Percentiles rank a stretch among this genome's conserved stretches.
These are phyloP conservation scores for Streptopelia turtur DNA, from an alignment of 2,797 vertebrate genomes.

Conservation along the genomic window DNA sequence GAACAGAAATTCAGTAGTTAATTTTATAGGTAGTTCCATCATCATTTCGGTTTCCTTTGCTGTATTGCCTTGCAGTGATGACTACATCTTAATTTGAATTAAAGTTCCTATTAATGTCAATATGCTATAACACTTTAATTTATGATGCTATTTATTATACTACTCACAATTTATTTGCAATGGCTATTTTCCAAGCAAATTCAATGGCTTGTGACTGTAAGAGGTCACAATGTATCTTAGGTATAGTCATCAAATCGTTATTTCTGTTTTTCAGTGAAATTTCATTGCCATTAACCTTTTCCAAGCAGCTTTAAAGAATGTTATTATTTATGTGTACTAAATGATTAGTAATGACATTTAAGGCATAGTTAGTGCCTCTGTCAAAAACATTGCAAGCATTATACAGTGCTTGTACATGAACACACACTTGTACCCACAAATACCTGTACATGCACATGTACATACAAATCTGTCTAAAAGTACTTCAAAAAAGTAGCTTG, in stretches of 20 bases:
- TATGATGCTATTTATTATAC: not conserved
- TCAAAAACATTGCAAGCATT: not conserved
- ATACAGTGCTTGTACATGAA: not conserved
- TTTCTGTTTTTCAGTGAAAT: not conserved
- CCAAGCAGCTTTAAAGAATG: not conserved
- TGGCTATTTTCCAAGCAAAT: not conserved
- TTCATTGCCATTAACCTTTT: not conserved
- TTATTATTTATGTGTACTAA: not conserved
- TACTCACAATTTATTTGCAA: not conserved
- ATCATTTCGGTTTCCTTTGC: not conserved
- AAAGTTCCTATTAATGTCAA: not conserved
- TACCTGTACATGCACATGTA: no score
- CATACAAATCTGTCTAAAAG: not conserved
- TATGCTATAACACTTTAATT: not conserved
- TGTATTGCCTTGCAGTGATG: not conserved
- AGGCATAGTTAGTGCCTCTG: not conserved
- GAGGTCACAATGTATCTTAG: not conserved
- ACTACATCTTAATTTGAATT: not conserved
- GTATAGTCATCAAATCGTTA: not conserved
- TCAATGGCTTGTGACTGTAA: not conserved
- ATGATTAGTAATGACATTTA: not conserved
- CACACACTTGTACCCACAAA: not conserved
- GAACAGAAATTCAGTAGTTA: not conserved
- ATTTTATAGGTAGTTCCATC: not conserved
- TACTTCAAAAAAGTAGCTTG: not conserved